A percentile compares a stretch with the other conserved stretches of the same genome.
phyloP scores from a whole-genome alignment of 2,888 invertebrate species.

The Apodemia zela region DNA sequence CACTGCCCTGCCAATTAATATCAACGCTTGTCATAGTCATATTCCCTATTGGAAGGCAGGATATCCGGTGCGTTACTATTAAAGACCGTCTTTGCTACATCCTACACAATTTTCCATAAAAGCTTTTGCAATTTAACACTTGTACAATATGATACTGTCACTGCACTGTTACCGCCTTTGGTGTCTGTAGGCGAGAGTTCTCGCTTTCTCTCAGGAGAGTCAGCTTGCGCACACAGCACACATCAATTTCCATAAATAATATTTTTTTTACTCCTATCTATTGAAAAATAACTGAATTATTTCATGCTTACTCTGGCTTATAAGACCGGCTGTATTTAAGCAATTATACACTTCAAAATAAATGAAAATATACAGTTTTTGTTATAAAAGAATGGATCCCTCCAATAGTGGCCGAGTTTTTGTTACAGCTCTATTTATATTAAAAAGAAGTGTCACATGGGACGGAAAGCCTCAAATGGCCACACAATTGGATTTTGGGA shows the following conservation, averaged over 20 bases:
- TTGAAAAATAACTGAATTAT: not conserved
- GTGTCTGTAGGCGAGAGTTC: no score
- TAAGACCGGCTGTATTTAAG: conserved; percentile 4
- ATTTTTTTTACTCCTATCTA: not conserved
- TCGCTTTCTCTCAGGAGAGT: not conserved
- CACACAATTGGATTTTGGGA: conserved; percentile 60
- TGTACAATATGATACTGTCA: no score
- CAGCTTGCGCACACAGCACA: not conserved
- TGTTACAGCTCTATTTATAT: conserved; percentile 19
- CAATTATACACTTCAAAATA: conserved; percentile 3
- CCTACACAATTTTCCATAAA: no score
- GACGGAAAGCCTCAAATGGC: conserved; percentile 9
- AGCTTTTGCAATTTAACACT: no score
- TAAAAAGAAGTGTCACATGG: conserved; percentile 17
- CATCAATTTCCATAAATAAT: not conserved
- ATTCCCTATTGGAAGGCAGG: no score
- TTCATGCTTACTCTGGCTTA: not conserved
- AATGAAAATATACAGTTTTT: conserved; percentile 2
- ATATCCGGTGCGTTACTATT: no score
- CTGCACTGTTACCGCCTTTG: no score
- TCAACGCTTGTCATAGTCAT: no score
- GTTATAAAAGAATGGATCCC: not conserved
- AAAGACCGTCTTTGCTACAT: no score
- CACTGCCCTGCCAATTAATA: no score
- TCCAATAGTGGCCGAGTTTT: conserved; percentile 1